phyloP scores from a whole-genome alignment of 2,113 vertebrate genomes.

The Capreolus pygargus region DNA sequence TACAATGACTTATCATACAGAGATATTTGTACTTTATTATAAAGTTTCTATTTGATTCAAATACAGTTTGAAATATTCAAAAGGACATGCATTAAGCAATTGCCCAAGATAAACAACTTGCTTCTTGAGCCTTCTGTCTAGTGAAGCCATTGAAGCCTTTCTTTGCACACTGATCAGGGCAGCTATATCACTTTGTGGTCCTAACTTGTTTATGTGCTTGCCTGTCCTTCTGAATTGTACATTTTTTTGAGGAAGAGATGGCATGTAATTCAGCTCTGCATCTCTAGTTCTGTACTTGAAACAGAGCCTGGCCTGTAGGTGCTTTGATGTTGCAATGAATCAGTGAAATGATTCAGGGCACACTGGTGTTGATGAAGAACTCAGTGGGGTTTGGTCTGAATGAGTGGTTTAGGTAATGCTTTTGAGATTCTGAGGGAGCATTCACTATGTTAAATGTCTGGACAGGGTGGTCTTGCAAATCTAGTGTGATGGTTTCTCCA shows the following conservation, averaged over 20 bases:
- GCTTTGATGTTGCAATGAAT: slow-evolving; percentile 35
- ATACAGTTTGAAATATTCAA: neutral
- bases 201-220: neutral
- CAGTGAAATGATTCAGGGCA: neutral
- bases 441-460: neutral
- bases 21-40: neutral
- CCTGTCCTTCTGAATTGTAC: neutral
- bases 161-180: neutral
- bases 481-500: neutral
- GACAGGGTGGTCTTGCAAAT: neutral
- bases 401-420: neutral
- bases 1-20: neutral
- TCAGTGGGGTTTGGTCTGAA: neutral
- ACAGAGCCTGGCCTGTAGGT: neutral
- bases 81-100: neutral
- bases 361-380: neutral
- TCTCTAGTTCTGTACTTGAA: neutral
- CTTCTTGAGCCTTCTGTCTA: neutral
- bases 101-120: neutral
- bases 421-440: neutral
- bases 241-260: neutral
- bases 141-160: neutral
- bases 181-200: neutral
- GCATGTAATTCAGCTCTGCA: neutral
- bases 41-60: slow-evolving; percentile 18